Conservation (phyloP, 2,888 invertebrate genomes). For the Hybos culiciformis region DNA sequence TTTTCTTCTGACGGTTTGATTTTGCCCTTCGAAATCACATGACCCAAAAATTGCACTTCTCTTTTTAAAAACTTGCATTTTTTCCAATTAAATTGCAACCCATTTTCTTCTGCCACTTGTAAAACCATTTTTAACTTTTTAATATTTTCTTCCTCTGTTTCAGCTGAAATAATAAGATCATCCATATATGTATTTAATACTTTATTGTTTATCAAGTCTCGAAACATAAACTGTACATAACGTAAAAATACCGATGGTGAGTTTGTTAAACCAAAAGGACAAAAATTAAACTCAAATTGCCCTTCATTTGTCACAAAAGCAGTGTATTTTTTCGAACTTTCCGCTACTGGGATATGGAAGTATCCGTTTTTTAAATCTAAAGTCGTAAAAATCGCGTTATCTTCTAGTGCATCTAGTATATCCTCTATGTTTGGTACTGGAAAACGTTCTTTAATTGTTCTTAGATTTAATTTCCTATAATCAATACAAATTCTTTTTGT, state of each 20-base stretch:
- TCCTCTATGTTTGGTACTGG: constrained; percentile 29
- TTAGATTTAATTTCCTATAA: constrained; percentile 26
- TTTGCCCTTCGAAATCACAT: constrained; percentile 5
- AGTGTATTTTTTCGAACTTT: neutral
- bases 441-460: constrained; percentile 24
- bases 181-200: neutral
- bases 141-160: neutral
- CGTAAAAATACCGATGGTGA: neutral
- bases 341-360: neutral
- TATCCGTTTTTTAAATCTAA: neutral
- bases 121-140: constrained; percentile 8
- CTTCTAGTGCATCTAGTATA: constrained; percentile 22
- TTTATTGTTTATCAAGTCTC: neutral
- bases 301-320: neutral
- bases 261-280: neutral
- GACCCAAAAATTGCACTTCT: constrained; percentile 12
- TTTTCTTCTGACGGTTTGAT: constrained; percentile 6
- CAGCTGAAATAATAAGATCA: neutral
- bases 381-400: neutral
- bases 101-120: constrained; percentile 3
- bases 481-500: constrained; percentile 23
- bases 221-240: neutral
- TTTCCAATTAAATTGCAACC: constrained; percentile 10
- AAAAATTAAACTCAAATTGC: neutral
- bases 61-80: constrained; percentile 12